Evolutionary conservation across 2,797 vertebrate species (phyloP).

Genomic region (Acanthurus tractus): DNA sequence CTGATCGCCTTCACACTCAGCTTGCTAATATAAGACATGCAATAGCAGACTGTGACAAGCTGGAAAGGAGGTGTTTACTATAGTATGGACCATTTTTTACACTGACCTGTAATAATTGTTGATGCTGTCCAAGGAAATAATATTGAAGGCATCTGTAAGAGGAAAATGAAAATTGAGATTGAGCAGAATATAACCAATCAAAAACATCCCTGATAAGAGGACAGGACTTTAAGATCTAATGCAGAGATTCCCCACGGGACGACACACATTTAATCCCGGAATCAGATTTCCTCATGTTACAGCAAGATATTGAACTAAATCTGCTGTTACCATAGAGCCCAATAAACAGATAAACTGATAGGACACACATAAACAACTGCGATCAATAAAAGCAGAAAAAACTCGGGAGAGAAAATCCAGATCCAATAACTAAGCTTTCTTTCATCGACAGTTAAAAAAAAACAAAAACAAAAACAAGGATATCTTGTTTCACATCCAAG

Average conservation of each 20-base stretch:
- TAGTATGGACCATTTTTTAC: not conserved
- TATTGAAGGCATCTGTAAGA: slow-evolving; percentile 93
- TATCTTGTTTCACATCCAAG: slow-evolving; percentile 76
- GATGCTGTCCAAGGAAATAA: slow-evolving; percentile 90
- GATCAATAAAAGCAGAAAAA: slow-evolving; percentile 45
- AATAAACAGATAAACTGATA: slow-evolving; percentile 11
- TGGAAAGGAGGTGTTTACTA: not conserved
- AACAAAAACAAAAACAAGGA: slow-evolving; percentile 2
- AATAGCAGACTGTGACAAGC: not conserved
- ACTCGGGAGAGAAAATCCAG: too few relatives aligned
- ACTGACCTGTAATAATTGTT: slow-evolving; percentile 97
- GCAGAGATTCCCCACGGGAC: not conserved
- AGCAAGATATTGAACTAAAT: slow-evolving; percentile 3
- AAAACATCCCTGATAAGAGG: not conserved
- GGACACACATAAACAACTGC: not conserved
- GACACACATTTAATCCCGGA: not conserved
- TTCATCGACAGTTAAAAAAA: slow-evolving; percentile 14
- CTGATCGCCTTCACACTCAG: slow-evolving; percentile 26
- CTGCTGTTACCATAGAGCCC: slow-evolving; percentile 7
- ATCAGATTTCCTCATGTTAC: slow-evolving; percentile 24
- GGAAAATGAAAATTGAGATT: slow-evolving; percentile 54
- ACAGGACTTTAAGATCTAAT: too few relatives aligned
- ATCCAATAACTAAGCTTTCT: slow-evolving; percentile 25
- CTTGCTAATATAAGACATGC: not conserved
- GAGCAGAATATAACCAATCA: not conserved